phyloP scores from a whole-genome alignment of 2,113 vertebrate genomes.

The Leiothrix lutea region DNA sequence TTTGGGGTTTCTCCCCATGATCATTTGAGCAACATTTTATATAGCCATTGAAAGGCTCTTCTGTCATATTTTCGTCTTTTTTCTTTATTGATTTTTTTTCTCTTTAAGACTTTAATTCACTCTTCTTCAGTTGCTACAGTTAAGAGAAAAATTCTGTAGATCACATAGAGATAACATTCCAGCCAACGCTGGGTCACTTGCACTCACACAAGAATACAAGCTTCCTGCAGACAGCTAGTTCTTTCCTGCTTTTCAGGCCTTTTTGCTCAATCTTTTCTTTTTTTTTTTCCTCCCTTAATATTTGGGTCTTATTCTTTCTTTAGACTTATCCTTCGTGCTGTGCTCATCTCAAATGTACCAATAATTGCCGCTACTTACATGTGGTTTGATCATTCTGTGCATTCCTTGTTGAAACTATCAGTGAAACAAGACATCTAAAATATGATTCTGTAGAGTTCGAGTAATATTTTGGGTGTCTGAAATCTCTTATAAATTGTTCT shows the following conservation, averaged over 20 bases:
- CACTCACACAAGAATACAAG: constrained; percentile 68
- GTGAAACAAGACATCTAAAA: constrained; percentile 61
- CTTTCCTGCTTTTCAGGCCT: constrained; percentile 67
- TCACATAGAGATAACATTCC: constrained; percentile 72
- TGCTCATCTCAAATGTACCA: constrained; percentile 77
- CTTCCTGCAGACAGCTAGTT: constrained; percentile 72
- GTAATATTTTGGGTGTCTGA: constrained; percentile 55
- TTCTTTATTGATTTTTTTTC: constrained; percentile 75
- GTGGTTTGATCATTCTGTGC: constrained; percentile 70
- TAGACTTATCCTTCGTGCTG: constrained; percentile 70
- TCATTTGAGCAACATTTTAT: not conserved
- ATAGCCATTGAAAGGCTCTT: constrained; percentile 44
- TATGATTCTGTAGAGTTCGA: constrained; percentile 42
- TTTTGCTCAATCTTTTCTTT: constrained; percentile 64
- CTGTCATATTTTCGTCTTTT: constrained; percentile 52
- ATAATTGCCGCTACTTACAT: constrained; percentile 76
- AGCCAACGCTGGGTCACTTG: constrained; percentile 69
- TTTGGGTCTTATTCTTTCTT: constrained; percentile 78
- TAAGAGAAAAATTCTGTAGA: constrained; percentile 72
- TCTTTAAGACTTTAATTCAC: constrained; percentile 76
- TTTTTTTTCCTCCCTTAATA: constrained; percentile 58
- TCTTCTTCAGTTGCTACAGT: constrained; percentile 67
- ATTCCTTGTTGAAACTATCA: constrained; percentile 66
- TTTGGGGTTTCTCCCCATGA: not conserved
- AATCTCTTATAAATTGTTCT: constrained; percentile 45